phyloP scores from a whole-genome alignment of 2,113 vertebrate species.

The Heloderma charlesbogerti region DNA sequence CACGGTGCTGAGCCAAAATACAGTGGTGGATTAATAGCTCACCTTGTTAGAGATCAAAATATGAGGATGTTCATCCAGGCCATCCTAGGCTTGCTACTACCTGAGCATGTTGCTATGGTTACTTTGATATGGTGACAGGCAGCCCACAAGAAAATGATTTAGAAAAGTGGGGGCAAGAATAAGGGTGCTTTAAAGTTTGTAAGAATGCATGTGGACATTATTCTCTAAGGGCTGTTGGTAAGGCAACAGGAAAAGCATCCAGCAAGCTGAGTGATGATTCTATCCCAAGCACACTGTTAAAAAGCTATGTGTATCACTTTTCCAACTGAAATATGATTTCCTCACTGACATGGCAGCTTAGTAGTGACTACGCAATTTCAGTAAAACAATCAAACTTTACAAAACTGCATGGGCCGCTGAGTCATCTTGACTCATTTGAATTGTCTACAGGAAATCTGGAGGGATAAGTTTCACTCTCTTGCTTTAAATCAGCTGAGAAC shows the following conservation, averaged over 20 bases:
- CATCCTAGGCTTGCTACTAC: constrained; percentile 64
- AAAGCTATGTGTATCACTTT: constrained; percentile 17
- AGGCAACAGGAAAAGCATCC: not conserved
- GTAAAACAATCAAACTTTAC: constrained; percentile 44
- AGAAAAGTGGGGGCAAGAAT: constrained; percentile 44
- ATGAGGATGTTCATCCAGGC: constrained; percentile 58
- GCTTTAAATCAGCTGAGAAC: constrained; percentile 60
- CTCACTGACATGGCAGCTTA: not conserved
- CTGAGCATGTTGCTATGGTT: constrained; percentile 68
- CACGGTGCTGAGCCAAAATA: constrained; percentile 56
- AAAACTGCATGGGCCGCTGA: constrained; percentile 48
- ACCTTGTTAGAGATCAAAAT: constrained; percentile 66
- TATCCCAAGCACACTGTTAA: constrained; percentile 17
- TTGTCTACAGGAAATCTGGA: constrained; percentile 57
- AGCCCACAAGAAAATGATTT: constrained; percentile 58
- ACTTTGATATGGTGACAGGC: constrained; percentile 58
- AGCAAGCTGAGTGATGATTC: not conserved
- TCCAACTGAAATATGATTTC: constrained; percentile 55
- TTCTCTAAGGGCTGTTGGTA: not conserved
- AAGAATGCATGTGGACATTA: constrained; percentile 24
- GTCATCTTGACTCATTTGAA: constrained; percentile 51
- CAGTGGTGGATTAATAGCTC: constrained; percentile 64
- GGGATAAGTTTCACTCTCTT: constrained; percentile 50
- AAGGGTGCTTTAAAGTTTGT: constrained; percentile 40
- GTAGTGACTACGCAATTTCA: constrained; percentile 52